Evolutionary conservation across 2,888 invertebrate genomes (phyloP).

Genomic region (Abscondita cerata): DNA sequence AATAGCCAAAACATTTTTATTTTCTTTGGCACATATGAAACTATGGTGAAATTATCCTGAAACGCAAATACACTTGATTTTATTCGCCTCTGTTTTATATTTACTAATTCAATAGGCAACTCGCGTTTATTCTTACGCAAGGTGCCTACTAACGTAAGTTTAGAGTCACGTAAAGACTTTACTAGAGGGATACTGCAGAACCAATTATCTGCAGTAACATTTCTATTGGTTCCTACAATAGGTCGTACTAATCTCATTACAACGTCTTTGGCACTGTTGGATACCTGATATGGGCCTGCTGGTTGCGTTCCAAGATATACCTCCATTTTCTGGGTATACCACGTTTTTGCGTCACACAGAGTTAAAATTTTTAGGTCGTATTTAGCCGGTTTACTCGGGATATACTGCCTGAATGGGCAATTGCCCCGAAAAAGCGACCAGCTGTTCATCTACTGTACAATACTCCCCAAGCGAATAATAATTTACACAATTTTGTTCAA

Average conservation of each 20-base stretch:
- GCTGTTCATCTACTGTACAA: neutral
- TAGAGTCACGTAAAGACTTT: no score
- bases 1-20: no score
- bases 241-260: neutral
- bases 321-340: no score
- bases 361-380: no score
- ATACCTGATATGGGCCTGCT: neutral
- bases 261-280: neutral
- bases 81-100: neutral
- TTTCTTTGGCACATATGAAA: neutral
- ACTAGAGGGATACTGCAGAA: neutral
- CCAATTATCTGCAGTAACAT: slow-evolving; percentile 1
- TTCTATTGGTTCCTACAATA: neutral
- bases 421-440: neutral
- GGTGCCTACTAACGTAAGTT: no score
- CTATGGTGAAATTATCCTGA: neutral
- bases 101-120: neutral
- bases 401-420: neutral
- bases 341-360: no score
- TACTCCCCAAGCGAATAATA: no score
- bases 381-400: no score
- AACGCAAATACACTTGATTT: neutral
- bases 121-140: no score
- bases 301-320: no score
- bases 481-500: no score